These are phyloP conservation scores for Salvelinus fontinalis DNA, from an alignment of 2,113 vertebrate genomes.

Conservation along the genomic window DNA sequence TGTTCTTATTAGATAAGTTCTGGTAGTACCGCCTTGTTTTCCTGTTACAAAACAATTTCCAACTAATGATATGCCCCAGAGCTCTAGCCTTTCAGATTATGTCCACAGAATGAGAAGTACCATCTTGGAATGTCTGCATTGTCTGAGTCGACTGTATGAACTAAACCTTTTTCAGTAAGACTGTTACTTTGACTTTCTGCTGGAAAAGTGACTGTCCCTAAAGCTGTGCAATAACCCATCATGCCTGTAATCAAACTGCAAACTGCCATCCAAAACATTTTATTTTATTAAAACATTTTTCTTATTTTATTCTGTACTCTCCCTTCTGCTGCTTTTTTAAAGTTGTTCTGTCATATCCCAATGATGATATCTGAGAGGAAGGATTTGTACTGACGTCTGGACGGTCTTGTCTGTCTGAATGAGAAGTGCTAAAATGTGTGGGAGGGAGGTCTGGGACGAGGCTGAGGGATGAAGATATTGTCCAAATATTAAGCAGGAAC, in stretches of 20 bases:
- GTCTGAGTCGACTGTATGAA: constrained; percentile 19
- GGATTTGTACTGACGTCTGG: neutral
- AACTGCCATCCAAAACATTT: constrained; percentile 73
- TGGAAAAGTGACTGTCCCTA: constrained; percentile 48
- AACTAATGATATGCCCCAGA: neutral
- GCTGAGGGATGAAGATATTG: constrained; percentile 5
- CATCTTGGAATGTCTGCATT: constrained; percentile 6
- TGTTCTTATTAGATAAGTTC: too few species aligned
- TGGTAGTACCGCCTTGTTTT: too few species aligned
- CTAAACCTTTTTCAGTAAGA: constrained; percentile 25
- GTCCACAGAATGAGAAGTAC: neutral
- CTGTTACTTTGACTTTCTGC: constrained; percentile 55
- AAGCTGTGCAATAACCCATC: constrained; percentile 72
- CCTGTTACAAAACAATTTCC: too few species aligned
- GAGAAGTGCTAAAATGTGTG: constrained; percentile 16
- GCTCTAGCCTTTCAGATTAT: neutral
- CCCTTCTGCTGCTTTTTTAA: neutral
- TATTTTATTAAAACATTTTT: constrained; percentile 71
- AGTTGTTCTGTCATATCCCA: constrained; percentile 9
- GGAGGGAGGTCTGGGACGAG: constrained; percentile 20
- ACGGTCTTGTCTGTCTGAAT: neutral
- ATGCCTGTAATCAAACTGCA: constrained; percentile 70
- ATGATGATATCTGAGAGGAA: neutral
- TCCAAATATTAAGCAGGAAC: constrained; percentile 7
- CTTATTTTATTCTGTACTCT: constrained; percentile 16